Evolutionary conservation across 2,797 vertebrate species (phyloP).

Genomic region (Miichthys miiuy): DNA sequence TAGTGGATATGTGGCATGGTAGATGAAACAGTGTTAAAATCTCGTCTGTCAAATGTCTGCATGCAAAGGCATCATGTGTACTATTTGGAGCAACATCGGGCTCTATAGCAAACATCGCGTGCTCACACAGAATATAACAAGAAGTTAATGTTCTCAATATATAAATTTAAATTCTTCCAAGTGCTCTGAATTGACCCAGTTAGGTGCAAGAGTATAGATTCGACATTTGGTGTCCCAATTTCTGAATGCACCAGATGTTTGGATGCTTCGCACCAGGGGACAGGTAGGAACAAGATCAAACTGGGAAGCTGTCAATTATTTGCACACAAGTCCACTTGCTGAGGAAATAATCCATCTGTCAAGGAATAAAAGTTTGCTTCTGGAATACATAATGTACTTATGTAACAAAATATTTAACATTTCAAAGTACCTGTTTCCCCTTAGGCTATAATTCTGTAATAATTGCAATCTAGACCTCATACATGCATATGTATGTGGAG

Average conservation of each 20-base stretch:
- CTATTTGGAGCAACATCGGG: constrained; percentile 34
- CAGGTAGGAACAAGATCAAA: constrained; percentile 71
- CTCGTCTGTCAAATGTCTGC: constrained; percentile 51
- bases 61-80: constrained; percentile 31
- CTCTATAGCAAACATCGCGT: constrained; percentile 9
- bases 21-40: constrained; percentile 63
- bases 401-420: constrained; percentile 63
- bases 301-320: constrained; percentile 60
- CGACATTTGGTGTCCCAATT: constrained; percentile 64
- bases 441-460: constrained; percentile 54
- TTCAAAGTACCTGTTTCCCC: constrained; percentile 63
- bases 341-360: constrained; percentile 71
- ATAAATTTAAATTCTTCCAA: constrained; percentile 50
- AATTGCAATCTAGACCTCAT: constrained; percentile 45
- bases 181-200: constrained; percentile 58
- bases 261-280: constrained; percentile 51
- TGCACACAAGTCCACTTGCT: constrained; percentile 46
- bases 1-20: constrained; percentile 39
- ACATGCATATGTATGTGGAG: constrained; percentile 65
- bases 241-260: constrained; percentile 71
- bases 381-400: constrained; percentile 56
- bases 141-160: constrained; percentile 29
- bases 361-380: constrained; percentile 59
- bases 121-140: constrained; percentile 11
- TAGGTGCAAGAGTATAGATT: constrained; percentile 51